These are phyloP conservation scores for Pollenia amentaria DNA, from an alignment of 2,888 invertebrate genomes.

Conservation along the genomic window DNA sequence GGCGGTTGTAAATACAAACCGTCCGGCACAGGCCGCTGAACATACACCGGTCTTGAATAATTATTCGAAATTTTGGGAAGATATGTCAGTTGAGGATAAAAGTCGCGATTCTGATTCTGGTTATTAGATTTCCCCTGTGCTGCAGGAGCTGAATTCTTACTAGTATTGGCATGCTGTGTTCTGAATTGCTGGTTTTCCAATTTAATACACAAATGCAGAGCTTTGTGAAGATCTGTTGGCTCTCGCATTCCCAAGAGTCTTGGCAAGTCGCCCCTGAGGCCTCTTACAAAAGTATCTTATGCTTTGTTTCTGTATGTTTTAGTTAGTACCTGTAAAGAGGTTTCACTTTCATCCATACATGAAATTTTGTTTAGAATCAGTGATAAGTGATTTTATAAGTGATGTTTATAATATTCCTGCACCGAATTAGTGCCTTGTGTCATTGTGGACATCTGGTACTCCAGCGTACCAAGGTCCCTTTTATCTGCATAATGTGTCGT, in stretches of 20 bases:
- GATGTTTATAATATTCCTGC: conserved; percentile 61
- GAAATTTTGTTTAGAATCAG: conserved; percentile 10
- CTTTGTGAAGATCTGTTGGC: background rate
- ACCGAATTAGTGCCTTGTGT: conserved; percentile 48
- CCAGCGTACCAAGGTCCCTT: no score
- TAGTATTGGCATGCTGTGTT: background rate
- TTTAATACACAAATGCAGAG: conserved; percentile 1
- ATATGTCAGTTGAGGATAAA: no score
- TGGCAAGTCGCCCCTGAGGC: background rate
- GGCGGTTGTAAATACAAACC: no score
- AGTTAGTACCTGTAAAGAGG: background rate
- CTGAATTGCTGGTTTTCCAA: background rate
- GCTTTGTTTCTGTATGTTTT: background rate
- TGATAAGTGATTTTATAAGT: conserved; percentile 10
- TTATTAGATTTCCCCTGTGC: background rate
- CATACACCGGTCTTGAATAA: no score
- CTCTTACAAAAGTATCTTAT: conserved; percentile 6
- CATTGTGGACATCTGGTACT: conserved; percentile 68
- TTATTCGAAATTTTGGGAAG: background rate
- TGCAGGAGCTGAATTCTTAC: background rate
- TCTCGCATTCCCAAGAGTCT: background rate
- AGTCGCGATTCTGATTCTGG: no score
- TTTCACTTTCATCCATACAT: conserved; percentile 13
- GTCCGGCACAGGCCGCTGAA: no score
- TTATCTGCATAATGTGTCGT: conserved; percentile 68